phyloP scores from a whole-genome alignment of 2,113 vertebrate species.

The Telmatochromis sp. region DNA sequence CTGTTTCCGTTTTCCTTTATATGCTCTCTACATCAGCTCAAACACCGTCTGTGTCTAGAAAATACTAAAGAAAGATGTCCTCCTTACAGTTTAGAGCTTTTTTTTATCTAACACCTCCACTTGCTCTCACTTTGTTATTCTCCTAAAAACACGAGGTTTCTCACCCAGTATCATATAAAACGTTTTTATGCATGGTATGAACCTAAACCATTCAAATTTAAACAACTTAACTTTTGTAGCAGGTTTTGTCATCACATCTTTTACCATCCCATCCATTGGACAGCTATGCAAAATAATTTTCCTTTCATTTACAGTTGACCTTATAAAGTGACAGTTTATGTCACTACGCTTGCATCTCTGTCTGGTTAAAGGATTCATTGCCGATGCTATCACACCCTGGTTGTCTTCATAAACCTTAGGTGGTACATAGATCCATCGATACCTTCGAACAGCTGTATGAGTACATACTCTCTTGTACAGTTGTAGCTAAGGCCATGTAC shows the following conservation, averaged over 20 bases:
- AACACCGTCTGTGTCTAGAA: accelerated
- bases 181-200: accelerated
- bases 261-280: background rate
- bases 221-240: background rate
- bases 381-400: background rate
- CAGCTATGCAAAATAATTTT: accelerated
- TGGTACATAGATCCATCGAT: accelerated
- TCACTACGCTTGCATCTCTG: accelerated
- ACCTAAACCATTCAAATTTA: accelerated
- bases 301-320: background rate
- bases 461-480: background rate
- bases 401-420: accelerated
- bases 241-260: background rate
- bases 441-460: background rate
- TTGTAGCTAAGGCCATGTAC: background rate
- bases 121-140: background rate
- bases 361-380: background rate
- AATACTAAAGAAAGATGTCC: background rate
- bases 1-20: background rate
- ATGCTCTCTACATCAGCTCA: background rate
- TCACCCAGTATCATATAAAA: background rate
- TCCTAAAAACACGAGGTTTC: background rate
- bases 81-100: accelerated
- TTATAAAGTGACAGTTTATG: background rate
- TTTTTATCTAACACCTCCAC: background rate